These are phyloP conservation scores for Mylabris phalerata DNA, from an alignment of 1,140 invertebrate genomes.

Conservation along the genomic window DNA sequence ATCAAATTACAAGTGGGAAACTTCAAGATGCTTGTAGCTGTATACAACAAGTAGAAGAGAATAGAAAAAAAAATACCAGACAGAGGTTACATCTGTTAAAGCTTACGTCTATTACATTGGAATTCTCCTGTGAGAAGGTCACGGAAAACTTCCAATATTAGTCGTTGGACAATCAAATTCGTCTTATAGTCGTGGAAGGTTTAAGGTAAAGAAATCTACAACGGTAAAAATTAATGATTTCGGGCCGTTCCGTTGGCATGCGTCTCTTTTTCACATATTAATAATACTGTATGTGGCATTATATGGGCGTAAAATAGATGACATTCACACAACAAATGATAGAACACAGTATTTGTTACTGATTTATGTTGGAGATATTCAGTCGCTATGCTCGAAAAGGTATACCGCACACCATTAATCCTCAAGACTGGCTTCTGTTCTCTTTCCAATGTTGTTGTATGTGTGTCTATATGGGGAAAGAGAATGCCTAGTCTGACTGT, in stretches of 20 bases:
- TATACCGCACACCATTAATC: slow-evolving; percentile 38
- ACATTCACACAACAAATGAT: slow-evolving; percentile 35
- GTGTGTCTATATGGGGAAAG: neutral
- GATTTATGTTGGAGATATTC: slow-evolving; percentile 37
- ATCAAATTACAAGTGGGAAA: too few relatives aligned
- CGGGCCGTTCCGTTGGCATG: too few relatives aligned
- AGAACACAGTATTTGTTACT: slow-evolving; percentile 34
- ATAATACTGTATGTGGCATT: slow-evolving; percentile 14
- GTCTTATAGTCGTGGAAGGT: neutral
- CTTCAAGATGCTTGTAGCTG: too few relatives aligned
- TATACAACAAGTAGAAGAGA: too few relatives aligned
- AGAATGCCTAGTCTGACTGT: slow-evolving; percentile 14
- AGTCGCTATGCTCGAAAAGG: slow-evolving; percentile 32
- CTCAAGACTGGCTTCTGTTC: slow-evolving; percentile 29
- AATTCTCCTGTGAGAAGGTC: too few relatives aligned
- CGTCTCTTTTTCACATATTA: slow-evolving; percentile 11
- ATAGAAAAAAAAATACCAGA: too few relatives aligned
- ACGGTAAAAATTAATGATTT: too few relatives aligned
- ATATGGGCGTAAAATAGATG: slow-evolving; percentile 31
- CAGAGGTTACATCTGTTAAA: too few relatives aligned
- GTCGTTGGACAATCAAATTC: neutral
- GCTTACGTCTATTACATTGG: too few relatives aligned
- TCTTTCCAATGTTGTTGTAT: neutral
- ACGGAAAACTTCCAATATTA: too few relatives aligned
- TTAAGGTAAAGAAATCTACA: neutral